These are phyloP conservation scores for Acromyrmex heyeri DNA, from an alignment of 1,140 invertebrate genomes.

Conservation along the genomic window DNA sequence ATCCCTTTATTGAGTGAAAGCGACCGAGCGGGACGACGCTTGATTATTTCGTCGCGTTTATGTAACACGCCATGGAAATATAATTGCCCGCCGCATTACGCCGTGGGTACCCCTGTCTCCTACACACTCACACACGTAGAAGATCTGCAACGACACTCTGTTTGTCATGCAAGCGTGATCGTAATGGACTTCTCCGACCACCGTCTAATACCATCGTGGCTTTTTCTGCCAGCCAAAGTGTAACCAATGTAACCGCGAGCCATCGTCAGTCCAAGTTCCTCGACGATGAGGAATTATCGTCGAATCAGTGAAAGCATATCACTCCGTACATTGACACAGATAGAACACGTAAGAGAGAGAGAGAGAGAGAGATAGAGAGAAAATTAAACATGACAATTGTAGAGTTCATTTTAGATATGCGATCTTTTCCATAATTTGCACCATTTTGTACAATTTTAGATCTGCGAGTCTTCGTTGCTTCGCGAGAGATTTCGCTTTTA, in stretches of 20 bases:
- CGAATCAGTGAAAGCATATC: conserved; percentile 57
- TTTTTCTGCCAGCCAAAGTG: conserved; percentile 30
- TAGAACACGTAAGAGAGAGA: neutral
- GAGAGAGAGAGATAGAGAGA: neutral
- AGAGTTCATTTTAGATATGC: neutral
- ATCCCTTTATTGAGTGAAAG: conserved; percentile 62
- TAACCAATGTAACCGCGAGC: conserved; percentile 14
- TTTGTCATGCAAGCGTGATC: conserved; percentile 48
- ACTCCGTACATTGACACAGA: neutral
- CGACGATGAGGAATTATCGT: conserved; percentile 40
- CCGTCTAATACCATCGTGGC: conserved; percentile 8
- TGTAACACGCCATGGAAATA: conserved; percentile 47
- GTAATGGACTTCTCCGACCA: conserved; percentile 32
- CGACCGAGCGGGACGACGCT: conserved; percentile 21
- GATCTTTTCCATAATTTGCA: neutral
- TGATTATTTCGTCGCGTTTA: conserved; percentile 52
- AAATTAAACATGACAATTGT: neutral
- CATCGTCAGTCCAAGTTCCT: conserved; percentile 8
- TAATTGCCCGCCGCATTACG: conserved; percentile 52
- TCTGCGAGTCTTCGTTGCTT: neutral
- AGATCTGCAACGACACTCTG: conserved; percentile 15
- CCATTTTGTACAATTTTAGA: neutral
- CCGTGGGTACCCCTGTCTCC: neutral
- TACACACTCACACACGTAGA: neutral
- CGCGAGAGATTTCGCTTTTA: neutral